Evolutionary conservation across 2,797 vertebrate species (phyloP).

Genomic region (Amphiprion clarkii): DNA sequence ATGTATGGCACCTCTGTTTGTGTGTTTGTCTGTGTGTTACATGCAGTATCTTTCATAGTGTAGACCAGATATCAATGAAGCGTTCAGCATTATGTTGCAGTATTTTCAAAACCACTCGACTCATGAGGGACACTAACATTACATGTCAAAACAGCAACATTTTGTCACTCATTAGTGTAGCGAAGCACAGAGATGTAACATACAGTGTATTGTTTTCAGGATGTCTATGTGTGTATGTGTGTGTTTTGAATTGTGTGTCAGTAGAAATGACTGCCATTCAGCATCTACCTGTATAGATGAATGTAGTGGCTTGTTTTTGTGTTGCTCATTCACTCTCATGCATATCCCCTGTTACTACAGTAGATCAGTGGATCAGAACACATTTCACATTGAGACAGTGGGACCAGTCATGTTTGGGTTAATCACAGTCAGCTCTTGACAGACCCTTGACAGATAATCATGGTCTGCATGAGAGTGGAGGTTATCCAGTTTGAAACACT

Average conservation of each 20-base stretch:
- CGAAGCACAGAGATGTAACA: neutral
- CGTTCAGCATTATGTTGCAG: neutral
- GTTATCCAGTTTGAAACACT: conserved; percentile 14
- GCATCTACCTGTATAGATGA: conserved; percentile 16
- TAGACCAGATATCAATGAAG: neutral
- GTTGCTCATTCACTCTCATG: neutral
- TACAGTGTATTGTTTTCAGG: neutral
- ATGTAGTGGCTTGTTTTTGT: conserved; percentile 17
- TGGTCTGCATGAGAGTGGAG: conserved; percentile 9
- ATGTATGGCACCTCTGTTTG: conserved; percentile 11
- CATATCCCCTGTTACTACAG: neutral
- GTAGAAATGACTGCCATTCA: conserved; percentile 16
- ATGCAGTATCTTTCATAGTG: neutral
- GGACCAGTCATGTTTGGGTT: conserved; percentile 19
- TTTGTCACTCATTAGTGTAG: neutral
- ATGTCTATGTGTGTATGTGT: neutral
- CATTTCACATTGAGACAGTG: conserved; percentile 16
- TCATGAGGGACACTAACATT: neutral
- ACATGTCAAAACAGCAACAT: too few species aligned
- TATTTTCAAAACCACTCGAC: neutral
- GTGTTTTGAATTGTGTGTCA: conserved; percentile 2
- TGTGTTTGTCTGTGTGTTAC: conserved; percentile 8
- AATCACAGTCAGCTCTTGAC: conserved; percentile 13
- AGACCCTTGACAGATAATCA: conserved; percentile 7
- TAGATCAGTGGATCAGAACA: conserved; percentile 22